Conservation (phyloP, 1,140 invertebrate genomes). For the Drosophila lini region DNA sequence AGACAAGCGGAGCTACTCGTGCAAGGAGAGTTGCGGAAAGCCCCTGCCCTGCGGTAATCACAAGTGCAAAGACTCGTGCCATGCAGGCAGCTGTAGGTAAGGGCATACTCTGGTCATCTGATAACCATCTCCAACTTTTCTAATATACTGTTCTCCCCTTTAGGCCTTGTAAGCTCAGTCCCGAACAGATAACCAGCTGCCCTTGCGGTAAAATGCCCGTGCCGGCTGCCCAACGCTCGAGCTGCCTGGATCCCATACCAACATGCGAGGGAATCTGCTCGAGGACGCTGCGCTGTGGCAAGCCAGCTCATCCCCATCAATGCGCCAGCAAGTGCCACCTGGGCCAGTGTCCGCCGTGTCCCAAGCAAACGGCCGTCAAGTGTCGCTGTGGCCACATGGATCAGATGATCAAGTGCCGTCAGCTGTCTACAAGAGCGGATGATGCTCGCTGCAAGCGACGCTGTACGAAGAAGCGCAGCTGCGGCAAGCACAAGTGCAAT, state of each 20-base stretch:
- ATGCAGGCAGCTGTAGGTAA: slow-evolving; percentile 87
- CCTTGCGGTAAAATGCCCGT: slow-evolving; percentile 91
- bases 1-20: slow-evolving; percentile 85
- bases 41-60: slow-evolving; percentile 91
- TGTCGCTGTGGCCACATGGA: slow-evolving; percentile 97
- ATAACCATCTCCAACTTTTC: neutral
- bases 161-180: slow-evolving; percentile 87
- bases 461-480: slow-evolving; percentile 93
- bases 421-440: slow-evolving; percentile 89
- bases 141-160: neutral
- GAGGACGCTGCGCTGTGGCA: slow-evolving; percentile 92
- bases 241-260: slow-evolving; percentile 94
- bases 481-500: slow-evolving; percentile 95
- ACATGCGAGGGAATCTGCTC: slow-evolving; percentile 93
- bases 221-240: slow-evolving; percentile 85
- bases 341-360: slow-evolving; percentile 93
- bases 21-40: slow-evolving; percentile 89
- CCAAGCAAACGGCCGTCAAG: slow-evolving; percentile 89
- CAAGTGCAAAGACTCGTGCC: slow-evolving; percentile 90
- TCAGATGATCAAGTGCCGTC: slow-evolving; percentile 91
- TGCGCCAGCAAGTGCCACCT: slow-evolving; percentile 90
- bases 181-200: slow-evolving; percentile 90
- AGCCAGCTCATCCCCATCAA: slow-evolving; percentile 88
- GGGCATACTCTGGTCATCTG: neutral
- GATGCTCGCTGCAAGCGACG: slow-evolving; percentile 93